Base-by-base conservation (phyloP, 2,113 vertebrate genomes). In the Chaetops frenatus region DNA sequence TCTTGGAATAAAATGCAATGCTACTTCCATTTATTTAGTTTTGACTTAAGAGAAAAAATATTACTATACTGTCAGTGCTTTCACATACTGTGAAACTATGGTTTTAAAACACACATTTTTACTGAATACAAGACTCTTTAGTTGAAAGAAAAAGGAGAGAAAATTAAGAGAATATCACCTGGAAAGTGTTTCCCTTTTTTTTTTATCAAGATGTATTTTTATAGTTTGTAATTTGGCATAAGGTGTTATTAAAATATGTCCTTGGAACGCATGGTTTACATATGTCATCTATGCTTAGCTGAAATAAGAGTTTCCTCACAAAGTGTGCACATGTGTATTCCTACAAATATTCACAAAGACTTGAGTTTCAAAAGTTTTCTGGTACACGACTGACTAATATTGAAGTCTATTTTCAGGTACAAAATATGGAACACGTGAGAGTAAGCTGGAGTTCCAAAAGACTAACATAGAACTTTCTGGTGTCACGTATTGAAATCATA, bases 311-410 rank as follows among this genome's bases (percentile, higher is more conserved):
- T 27, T 67, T 79, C 48, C 23, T 38, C 24, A 80, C 28, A 11
- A 67, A 29, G 12, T 8, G 9, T 25, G 20, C 24, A 33, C 0
- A 28, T 0, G 0, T 13, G 15, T 35, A 78, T 38, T 56, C 24
- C 42, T 16, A 58, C 17, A 86, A 87, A 78, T n/a, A 69, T 18
- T 70, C 35, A 45, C 25, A 62, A 69, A 72, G 9, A 54, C 3
- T 21, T 22, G 19, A 38, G 33, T 58, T 71, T 70, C 50, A 76
- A 6, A 79, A 62, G 13, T 50, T 79, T 27, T 66, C 56, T 54
- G 18, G 64, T 29, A 76, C 6, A 90, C 40, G 31, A 35, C 14
- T 47, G 25, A 54, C 38, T 15, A 58, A 36, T 86, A 35, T 16
- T 1, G 15, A 90, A 56, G 8, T 29, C 13, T 72, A 56, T 80